phyloP scores from a whole-genome alignment of 2,888 invertebrate genomes.

The Eristalis pertinax region DNA sequence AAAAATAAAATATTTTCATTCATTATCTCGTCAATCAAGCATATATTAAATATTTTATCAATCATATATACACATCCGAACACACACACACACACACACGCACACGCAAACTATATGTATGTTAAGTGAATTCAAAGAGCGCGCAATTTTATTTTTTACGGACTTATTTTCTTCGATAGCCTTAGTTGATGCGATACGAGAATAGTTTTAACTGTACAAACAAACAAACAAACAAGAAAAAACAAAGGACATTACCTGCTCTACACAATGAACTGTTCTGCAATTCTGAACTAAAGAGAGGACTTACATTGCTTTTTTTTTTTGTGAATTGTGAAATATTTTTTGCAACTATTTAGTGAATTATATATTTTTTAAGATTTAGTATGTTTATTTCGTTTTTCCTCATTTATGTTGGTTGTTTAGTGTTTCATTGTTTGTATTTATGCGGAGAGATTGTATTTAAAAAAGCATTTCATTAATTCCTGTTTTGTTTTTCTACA shows the following conservation, averaged over 20 bases:
- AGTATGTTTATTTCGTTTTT: not conserved
- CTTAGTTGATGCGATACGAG: not conserved
- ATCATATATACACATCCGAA: conserved; percentile 29
- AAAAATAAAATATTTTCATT: conserved; percentile 32
- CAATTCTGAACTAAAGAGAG: conserved; percentile 7
- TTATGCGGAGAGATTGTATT: conserved; percentile 49
- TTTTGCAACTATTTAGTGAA: conserved; percentile 62
- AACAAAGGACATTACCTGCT: conserved; percentile 9
- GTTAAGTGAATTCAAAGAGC: conserved; percentile 47
- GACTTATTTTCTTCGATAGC: conserved; percentile 8
- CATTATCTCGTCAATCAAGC: conserved; percentile 54
- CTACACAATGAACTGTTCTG: conserved; percentile 13
- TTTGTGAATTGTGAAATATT: conserved; percentile 48
- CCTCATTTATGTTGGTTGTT: not conserved
- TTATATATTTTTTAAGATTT: conserved; percentile 55
- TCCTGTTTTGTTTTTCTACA: conserved; percentile 7
- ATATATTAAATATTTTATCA: conserved; percentile 29
- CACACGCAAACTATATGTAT: conserved; percentile 53
- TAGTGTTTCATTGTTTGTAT: not conserved
- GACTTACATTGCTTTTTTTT: conserved; percentile 1
- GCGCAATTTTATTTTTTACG: conserved; percentile 53
- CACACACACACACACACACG: conserved; percentile 42
- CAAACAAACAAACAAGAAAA: no score
- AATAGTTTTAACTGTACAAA: conserved; percentile 28
- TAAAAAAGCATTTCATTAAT: conserved; percentile 31